Base-by-base conservation (phyloP, 2,113 vertebrate species). In the Rallus limicola region DNA sequence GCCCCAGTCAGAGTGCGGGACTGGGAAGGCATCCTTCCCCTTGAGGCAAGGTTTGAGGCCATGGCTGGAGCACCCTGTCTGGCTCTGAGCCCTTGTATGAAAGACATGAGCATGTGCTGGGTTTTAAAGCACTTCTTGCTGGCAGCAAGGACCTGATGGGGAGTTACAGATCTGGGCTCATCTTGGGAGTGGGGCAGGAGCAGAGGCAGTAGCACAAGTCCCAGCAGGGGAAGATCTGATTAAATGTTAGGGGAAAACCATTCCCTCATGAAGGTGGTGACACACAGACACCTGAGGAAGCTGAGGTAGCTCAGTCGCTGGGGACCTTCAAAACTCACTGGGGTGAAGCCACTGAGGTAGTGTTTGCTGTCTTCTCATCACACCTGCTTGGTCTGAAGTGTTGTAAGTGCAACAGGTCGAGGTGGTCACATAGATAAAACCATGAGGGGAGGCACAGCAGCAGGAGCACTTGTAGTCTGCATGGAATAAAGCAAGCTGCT, bases 61-160 rank as follows among this genome's bases (percentile, higher is more conserved):
- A 0, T 3, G 9, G 33, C 46, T 12, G 19, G 16, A 53, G 31
- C 16, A 1, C 13, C 1, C 6, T 26, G 28, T 38, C 10, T 2
- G 2, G 28, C 38, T 50, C 28, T 59, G 34, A 10, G 33, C 17
- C 34, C 17, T 40, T 23, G 68, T 24, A 34, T 31, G 16, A 13
- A 48, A 59, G 28, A 46, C 15, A 52, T 5, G 4, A 36, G 33
- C 59, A 36, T 46, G 15, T 46, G 8, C 50, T 33, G 28, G 50
- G 26, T 5, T 21, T 55, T 38, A 8, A 8, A 9, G 26, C 31
- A 31, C 33, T 42, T 44, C n/a, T 40, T 42, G 23, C 34, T n/a
- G 44, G 7, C 17, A 38, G 59, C 10, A 74, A 20, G 16, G 21
- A 74, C 38, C 9, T 28, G n/a, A 9, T 56, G 26, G n/a, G 56